Evolutionary conservation across 2,888 invertebrate genomes (phyloP).

Genomic region (Pyralis farinalis): DNA sequence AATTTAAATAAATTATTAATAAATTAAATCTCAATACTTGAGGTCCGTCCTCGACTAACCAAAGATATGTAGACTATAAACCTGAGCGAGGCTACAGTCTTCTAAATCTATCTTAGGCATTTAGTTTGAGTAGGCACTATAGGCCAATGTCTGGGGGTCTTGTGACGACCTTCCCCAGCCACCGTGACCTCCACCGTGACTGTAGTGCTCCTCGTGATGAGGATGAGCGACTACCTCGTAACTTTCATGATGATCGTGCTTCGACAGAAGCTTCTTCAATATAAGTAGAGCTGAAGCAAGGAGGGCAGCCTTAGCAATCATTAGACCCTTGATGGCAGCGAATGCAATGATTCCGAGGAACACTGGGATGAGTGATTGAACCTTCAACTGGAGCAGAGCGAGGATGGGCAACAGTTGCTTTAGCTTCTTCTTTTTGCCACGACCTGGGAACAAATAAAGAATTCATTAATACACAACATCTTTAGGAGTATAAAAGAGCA

Average conservation of each 20-base stretch:
- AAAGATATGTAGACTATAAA: slow-evolving; percentile 27
- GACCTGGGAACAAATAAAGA: slow-evolving; percentile 72
- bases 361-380: slow-evolving; percentile 88
- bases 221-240: slow-evolving; percentile 89
- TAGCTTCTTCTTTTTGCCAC: slow-evolving; percentile 90
- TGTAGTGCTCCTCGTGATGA: slow-evolving; percentile 82
- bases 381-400: slow-evolving; percentile 89
- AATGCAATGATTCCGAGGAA: slow-evolving; percentile 88
- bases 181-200: slow-evolving; percentile 75
- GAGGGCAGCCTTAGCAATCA: slow-evolving; percentile 91
- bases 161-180: slow-evolving; percentile 85
- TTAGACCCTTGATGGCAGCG: slow-evolving; percentile 91
- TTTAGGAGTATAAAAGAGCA: background rate
- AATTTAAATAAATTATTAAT: slow-evolving; percentile 72
- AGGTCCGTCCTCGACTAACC: slow-evolving; percentile 62
- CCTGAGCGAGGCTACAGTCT: slow-evolving; percentile 26
- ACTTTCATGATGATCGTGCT: slow-evolving; percentile 84
- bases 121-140: slow-evolving; percentile 82
- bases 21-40: slow-evolving; percentile 62
- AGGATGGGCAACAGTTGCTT: slow-evolving; percentile 88
- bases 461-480: slow-evolving; percentile 6
- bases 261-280: slow-evolving; percentile 85
- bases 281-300: slow-evolving; percentile 87
- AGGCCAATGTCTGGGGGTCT: slow-evolving; percentile 86
- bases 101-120: slow-evolving; percentile 49